Conservation (phyloP, 2,797 vertebrate species). For the Coranthus polyacanthus region DNA sequence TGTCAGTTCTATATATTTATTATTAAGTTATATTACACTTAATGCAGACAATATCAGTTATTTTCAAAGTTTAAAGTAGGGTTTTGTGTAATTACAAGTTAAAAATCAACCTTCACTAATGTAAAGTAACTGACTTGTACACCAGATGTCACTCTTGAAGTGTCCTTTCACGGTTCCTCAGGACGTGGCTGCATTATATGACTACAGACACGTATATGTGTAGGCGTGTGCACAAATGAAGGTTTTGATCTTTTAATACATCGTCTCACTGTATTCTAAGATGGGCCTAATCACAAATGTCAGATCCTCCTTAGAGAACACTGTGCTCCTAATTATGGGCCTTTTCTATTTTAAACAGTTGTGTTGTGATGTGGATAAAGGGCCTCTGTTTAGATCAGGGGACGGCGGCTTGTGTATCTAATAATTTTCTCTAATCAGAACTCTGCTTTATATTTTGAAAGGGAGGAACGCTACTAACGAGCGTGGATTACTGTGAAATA, state of each 20-base stretch:
- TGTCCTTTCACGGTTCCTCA: not conserved
- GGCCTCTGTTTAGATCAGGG: constrained; percentile 41
- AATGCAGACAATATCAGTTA: not conserved
- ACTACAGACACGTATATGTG: not conserved
- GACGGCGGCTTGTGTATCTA: constrained; percentile 37
- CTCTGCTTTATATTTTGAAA: constrained; percentile 61
- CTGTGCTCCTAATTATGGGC: constrained; percentile 29
- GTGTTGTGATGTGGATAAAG: constrained; percentile 41
- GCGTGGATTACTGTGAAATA: constrained; percentile 61
- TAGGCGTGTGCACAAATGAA: constrained; percentile 11
- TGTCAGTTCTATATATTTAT: not conserved
- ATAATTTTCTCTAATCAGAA: constrained; percentile 71
- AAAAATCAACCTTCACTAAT: not conserved
- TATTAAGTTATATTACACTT: not conserved
- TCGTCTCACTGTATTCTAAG: constrained; percentile 4
- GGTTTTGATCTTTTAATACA: constrained; percentile 38
- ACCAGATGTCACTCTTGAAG: constrained; percentile 45
- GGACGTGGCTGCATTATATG: not conserved
- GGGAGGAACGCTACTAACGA: constrained; percentile 66
- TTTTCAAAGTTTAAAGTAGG: not conserved
- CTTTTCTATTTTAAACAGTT: constrained; percentile 61
- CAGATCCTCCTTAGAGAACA: constrained; percentile 20
- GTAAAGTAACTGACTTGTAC: constrained; percentile 4
- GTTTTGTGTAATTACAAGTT: not conserved
- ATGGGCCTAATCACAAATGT: constrained; percentile 19